A percentile compares a stretch with the other conserved stretches of the same genome.
These are phyloP conservation scores for Temnothorax unifasciatus DNA, from an alignment of 2,888 invertebrate genomes.

Conservation along the genomic window DNA sequence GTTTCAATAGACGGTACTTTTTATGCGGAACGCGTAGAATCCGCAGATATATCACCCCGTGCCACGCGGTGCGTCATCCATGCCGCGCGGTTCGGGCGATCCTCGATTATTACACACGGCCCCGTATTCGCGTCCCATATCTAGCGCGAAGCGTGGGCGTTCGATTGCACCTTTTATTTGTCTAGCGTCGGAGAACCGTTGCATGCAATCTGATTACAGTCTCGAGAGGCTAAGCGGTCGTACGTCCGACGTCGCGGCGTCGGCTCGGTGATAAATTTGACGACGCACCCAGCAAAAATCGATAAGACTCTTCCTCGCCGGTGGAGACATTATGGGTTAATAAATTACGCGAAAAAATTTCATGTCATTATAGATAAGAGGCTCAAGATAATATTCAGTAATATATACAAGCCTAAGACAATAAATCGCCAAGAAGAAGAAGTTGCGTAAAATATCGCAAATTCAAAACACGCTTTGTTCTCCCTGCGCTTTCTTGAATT, in stretches of 20 bases:
- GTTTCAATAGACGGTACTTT: constrained; percentile 34
- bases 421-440: not conserved
- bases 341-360: not conserved
- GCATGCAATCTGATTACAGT: constrained; percentile 1
- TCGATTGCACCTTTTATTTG: constrained; percentile 27
- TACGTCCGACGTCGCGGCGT: not conserved
- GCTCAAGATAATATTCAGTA: not conserved
- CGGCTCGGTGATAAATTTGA: constrained; percentile 14
- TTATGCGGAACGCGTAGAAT: constrained; percentile 35
- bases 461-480: constrained; percentile 29
- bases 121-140: constrained; percentile 16
- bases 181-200: constrained; percentile 27
- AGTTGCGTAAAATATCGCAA: constrained; percentile 28
- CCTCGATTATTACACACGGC: constrained; percentile 46
- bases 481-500: constrained; percentile 15
- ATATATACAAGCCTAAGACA: not conserved
- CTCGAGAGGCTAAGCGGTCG: not conserved
- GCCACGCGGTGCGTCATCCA: constrained; percentile 27
- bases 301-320: not conserved
- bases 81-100: not conserved
- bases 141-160: constrained; percentile 40
- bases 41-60: not conserved
- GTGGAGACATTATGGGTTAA: not conserved
- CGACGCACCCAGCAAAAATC: not conserved
- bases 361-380: not conserved